Evolutionary conservation across 2,113 vertebrate species (phyloP).

Genomic region (Eulemur macaco): DNA sequence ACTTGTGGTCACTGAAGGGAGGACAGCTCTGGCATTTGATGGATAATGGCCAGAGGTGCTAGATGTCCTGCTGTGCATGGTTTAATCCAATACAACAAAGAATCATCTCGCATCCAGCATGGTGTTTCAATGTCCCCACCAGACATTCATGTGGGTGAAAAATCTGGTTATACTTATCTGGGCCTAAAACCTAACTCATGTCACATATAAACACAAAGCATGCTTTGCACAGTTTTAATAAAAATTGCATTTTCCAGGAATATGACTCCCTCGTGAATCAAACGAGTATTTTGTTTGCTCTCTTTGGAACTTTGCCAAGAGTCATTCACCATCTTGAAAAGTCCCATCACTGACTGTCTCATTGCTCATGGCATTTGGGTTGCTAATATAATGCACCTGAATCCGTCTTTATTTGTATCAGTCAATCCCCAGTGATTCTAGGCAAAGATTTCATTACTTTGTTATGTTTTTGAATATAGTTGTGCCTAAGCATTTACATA

Average conservation of each 20-base stretch:
- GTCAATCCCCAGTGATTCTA: background rate
- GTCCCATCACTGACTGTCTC: background rate
- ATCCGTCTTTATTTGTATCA: background rate
- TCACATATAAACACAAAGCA: background rate
- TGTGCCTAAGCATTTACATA: background rate
- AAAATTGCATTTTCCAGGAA: conserved; percentile 39
- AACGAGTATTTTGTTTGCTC: background rate
- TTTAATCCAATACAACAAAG: background rate
- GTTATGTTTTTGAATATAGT: background rate
- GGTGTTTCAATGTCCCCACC: too few relatives aligned
- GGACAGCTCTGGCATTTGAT: background rate
- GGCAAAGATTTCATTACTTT: conserved; percentile 1
- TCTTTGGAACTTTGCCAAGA: conserved; percentile 34
- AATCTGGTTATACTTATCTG: background rate
- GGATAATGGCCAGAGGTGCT: background rate
- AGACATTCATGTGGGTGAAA: background rate
- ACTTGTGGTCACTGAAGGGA: background rate
- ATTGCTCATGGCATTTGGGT: background rate
- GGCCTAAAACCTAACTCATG: background rate
- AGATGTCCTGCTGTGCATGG: background rate
- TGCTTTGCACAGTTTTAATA: background rate
- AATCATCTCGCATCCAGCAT: background rate
- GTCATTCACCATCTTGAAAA: background rate
- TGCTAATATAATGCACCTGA: background rate
- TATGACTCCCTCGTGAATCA: background rate